These are phyloP conservation scores for Orthosia cruda DNA, from an alignment of 2,888 invertebrate genomes.

Conservation along the genomic window DNA sequence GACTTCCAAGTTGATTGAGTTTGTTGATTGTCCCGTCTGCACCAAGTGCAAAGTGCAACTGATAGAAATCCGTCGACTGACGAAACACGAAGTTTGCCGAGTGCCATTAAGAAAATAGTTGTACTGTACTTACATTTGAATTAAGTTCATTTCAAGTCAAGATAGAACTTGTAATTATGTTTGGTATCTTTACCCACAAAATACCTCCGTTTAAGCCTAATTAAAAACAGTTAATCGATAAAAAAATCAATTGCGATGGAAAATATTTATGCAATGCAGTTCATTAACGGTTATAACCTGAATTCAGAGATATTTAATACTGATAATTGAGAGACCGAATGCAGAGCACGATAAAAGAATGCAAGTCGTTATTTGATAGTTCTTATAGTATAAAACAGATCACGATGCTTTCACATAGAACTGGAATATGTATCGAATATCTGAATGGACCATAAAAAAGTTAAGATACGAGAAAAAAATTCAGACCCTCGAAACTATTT, in stretches of 20 bases:
- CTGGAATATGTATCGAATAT: slow-evolving; percentile 29
- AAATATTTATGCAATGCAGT: slow-evolving; percentile 58
- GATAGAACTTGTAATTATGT: neutral
- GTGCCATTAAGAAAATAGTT: too few relatives aligned
- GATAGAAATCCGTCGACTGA: too few relatives aligned
- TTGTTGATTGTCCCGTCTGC: too few relatives aligned
- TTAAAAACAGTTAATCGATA: slow-evolving; percentile 38
- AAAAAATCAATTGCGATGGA: slow-evolving; percentile 36
- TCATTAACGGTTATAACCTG: slow-evolving; percentile 53
- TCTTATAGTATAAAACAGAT: slow-evolving; percentile 10
- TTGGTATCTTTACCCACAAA: slow-evolving; percentile 28
- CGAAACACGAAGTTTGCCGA: too few relatives aligned
- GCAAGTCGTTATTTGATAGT: slow-evolving; percentile 26
- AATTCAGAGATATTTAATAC: slow-evolving; percentile 57
- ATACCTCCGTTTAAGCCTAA: slow-evolving; percentile 30
- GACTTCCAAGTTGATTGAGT: too few relatives aligned
- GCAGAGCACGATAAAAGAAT: slow-evolving; percentile 47
- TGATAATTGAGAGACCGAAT: slow-evolving; percentile 59
- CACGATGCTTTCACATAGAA: slow-evolving; percentile 31
- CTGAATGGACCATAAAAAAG: slow-evolving; percentile 50
- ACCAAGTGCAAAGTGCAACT: too few relatives aligned
- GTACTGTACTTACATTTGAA: neutral
- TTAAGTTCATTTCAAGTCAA: neutral
- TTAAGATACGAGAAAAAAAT: slow-evolving; percentile 35
- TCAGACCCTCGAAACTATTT: slow-evolving; percentile 17